Conservation (phyloP, 2,113 vertebrate species). For the Marmota monax region DNA sequence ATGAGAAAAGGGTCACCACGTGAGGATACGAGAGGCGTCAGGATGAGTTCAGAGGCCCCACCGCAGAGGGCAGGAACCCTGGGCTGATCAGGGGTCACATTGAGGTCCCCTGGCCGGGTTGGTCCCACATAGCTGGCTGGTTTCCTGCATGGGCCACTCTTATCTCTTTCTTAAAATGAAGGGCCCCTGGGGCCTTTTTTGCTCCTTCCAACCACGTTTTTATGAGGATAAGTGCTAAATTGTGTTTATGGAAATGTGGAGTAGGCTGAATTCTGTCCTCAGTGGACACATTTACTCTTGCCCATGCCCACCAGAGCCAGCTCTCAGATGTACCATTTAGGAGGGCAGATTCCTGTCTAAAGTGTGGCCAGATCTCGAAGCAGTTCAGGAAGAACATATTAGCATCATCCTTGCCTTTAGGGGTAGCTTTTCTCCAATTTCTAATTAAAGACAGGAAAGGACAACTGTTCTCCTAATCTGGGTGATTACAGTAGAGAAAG, state of each 20-base stretch:
- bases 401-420: neutral
- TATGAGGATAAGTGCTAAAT: neutral
- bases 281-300: neutral
- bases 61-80: neutral
- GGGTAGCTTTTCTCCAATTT: neutral
- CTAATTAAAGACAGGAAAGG: neutral
- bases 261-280: neutral
- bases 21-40: neutral
- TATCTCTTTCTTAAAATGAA: neutral
- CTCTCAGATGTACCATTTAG: neutral
- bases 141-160: neutral
- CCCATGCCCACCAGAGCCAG: neutral
- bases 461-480: neutral
- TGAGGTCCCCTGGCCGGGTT: neutral
- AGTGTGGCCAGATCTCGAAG: neutral
- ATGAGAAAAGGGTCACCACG: neutral
- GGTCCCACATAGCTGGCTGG: fast-evolving
- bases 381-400: neutral
- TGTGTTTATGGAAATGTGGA: neutral
- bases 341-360: neutral
- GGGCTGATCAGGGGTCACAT: fast-evolving
- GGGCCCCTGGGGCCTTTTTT: neutral
- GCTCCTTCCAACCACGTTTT: neutral
- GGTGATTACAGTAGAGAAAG: neutral
- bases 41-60: fast-evolving